phyloP scores from a whole-genome alignment of 2,797 vertebrate genomes.

The Pangasius mekongensis region DNA sequence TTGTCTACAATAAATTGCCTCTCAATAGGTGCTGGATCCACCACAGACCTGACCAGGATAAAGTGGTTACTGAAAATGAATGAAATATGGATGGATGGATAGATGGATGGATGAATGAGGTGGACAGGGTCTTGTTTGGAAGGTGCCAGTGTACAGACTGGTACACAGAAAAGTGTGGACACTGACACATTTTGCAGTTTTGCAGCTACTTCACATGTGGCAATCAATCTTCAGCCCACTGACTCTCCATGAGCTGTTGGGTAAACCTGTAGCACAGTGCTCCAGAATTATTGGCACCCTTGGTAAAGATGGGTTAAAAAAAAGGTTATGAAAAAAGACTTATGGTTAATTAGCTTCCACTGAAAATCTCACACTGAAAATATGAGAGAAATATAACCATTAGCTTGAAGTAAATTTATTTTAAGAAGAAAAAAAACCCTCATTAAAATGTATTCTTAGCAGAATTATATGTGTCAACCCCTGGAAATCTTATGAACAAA shows the following conservation, averaged over 20 bases:
- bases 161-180: not conserved
- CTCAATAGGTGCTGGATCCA: not conserved
- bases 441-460: not conserved
- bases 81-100: not conserved
- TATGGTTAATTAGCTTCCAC: not conserved
- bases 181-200: constrained; percentile 17
- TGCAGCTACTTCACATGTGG: constrained; percentile 5
- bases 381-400: not conserved
- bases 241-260: not conserved
- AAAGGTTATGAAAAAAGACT: not conserved
- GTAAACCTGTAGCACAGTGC: not conserved
- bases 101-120: not conserved
- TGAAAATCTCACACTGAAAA: not conserved
- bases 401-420: not conserved
- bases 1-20: not conserved
- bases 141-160: constrained; percentile 15
- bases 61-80: not conserved
- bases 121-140: constrained; percentile 7
- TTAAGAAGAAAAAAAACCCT: not conserved
- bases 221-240: not conserved
- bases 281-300: not conserved
- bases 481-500: not conserved
- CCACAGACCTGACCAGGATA: not conserved
- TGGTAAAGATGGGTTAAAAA: not conserved
- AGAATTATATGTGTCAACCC: not conserved